A percentile compares a stretch with the other conserved stretches of the same genome.
phyloP scores from a whole-genome alignment of 2,113 vertebrate genomes.

The Piliocolobus tephrosceles region DNA sequence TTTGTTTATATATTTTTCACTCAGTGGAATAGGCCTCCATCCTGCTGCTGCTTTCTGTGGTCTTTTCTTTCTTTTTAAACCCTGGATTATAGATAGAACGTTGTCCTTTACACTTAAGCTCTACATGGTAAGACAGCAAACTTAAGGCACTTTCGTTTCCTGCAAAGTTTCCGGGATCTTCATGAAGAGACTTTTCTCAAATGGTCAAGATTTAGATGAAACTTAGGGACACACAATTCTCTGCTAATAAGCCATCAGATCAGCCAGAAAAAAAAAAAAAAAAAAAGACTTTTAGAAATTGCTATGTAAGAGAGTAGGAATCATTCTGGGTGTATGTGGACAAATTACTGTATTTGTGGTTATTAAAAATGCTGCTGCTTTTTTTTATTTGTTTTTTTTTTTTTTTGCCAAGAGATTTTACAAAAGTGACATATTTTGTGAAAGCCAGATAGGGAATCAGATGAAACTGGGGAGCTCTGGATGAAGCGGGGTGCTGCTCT shows the following conservation, averaged over 20 bases:
- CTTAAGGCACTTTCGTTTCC: not conserved
- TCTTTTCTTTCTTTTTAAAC: not conserved
- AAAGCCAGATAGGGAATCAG: not conserved
- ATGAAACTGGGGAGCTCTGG: not conserved
- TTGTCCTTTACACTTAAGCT: not conserved
- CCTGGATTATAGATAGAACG: not conserved
- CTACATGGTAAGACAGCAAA: not conserved
- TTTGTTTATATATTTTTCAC: too few relatives aligned
- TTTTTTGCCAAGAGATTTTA: not conserved
- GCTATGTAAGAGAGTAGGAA: accelerated
- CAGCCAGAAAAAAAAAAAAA: not conserved
- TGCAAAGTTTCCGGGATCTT: not conserved
- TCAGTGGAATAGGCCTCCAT: not conserved
- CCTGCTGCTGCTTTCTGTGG: not conserved
- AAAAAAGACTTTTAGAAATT: not conserved
- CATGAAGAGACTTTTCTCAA: not conserved
- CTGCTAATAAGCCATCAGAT: accelerated
- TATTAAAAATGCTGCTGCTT: not conserved
- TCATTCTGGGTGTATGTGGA: accelerated
- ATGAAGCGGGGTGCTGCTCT: accelerated
- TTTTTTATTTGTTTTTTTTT: too few relatives aligned
- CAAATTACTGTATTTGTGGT: not conserved
- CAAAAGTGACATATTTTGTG: accelerated
- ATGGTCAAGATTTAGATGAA: not conserved
- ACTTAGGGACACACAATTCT: not conserved